phyloP scores from a whole-genome alignment of 2,113 vertebrate genomes.

The Plotosus lineatus region DNA sequence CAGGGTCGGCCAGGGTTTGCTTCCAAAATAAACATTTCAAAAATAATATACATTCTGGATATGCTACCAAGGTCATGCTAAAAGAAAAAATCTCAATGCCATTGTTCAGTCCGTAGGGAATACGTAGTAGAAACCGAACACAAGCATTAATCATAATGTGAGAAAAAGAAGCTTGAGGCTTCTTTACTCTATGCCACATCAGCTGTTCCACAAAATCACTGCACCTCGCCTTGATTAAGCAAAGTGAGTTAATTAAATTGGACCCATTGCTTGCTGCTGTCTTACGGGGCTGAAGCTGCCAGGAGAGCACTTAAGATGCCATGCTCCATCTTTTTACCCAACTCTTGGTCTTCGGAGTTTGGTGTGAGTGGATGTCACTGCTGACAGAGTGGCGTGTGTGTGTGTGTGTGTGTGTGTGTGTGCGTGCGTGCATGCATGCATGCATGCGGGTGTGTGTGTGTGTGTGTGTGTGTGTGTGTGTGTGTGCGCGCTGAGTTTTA shows the following conservation, averaged over 20 bases:
- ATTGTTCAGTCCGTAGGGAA: background rate
- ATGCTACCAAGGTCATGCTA: background rate
- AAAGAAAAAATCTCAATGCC: background rate
- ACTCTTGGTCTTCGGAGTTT: conserved; percentile 54
- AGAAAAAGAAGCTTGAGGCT: background rate
- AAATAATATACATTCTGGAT: background rate
- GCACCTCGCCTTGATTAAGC: conserved; percentile 48
- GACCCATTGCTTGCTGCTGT: conserved; percentile 57
- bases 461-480: conserved; percentile 22
- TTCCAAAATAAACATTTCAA: background rate
- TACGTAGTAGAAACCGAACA: conserved; percentile 5
- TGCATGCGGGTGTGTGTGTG: conserved; percentile 49
- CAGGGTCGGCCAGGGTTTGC: background rate
- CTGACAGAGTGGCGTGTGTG: background rate
- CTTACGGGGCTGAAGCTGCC: conserved; percentile 71
- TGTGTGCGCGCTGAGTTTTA: conserved; percentile 66
- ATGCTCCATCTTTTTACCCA: conserved; percentile 60
- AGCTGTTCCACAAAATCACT: conserved; percentile 18
- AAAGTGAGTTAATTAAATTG: conserved; percentile 70
- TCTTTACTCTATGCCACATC: conserved; percentile 23
- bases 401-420: conserved; percentile 20
- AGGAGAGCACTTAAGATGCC: conserved; percentile 72
- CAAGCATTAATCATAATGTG: background rate
- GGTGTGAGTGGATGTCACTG: conserved; percentile 56
- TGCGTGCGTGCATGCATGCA: conserved; percentile 8